These are phyloP conservation scores for Tupaia chinensis DNA, from an alignment of 2,113 vertebrate species.

Conservation along the genomic window DNA sequence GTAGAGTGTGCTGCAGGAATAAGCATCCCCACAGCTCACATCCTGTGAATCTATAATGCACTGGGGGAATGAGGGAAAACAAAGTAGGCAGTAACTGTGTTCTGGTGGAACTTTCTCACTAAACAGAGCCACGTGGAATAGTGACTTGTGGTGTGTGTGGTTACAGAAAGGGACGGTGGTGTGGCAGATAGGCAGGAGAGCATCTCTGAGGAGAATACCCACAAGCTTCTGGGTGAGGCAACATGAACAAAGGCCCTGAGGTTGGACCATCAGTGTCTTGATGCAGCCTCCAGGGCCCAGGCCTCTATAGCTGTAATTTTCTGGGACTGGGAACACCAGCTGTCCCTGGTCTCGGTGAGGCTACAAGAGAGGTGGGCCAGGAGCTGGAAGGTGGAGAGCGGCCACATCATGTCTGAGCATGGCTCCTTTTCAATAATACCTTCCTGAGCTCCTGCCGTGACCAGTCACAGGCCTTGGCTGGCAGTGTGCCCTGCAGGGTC, in stretches of 20 bases:
- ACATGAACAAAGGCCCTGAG: accelerated
- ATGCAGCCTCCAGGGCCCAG: accelerated
- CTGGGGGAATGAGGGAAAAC: background rate
- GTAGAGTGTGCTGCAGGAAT: accelerated
- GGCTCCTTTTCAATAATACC: too few relatives aligned
- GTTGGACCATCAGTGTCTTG: accelerated
- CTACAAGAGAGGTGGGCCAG: accelerated
- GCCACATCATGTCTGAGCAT: accelerated
- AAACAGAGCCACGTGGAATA: accelerated
- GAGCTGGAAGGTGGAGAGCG: background rate
- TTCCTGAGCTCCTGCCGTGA: background rate
- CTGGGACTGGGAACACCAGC: accelerated
- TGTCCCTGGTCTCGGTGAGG: background rate
- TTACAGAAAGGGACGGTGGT: background rate
- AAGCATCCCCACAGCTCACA: accelerated
- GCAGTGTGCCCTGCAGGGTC: accelerated
- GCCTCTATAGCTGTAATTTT: background rate
- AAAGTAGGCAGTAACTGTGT: accelerated
- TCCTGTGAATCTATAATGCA: accelerated
- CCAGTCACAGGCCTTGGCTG: accelerated
- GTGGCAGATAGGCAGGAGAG: background rate
- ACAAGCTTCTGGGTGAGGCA: accelerated
- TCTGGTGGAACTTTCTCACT: accelerated
- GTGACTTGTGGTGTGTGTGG: accelerated
- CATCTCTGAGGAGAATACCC: background rate